phyloP scores from a whole-genome alignment of 2,888 invertebrate genomes.

The Poecilobothrus nobilitatus region DNA sequence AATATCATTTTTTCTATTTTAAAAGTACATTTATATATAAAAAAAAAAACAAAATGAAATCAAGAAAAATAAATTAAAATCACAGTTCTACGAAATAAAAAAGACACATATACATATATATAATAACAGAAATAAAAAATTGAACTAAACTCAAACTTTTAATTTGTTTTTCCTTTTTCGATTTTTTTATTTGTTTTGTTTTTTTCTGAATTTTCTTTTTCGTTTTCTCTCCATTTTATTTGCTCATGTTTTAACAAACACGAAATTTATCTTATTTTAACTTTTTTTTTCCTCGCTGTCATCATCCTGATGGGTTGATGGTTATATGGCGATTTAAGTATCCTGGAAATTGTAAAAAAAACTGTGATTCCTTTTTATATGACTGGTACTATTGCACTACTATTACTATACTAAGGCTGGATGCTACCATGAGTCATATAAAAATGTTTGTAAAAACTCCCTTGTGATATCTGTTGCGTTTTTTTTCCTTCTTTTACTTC shows the following conservation, averaged over 20 bases:
- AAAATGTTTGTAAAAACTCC: not conserved
- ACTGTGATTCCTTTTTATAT: not conserved
- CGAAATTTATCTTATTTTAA: not conserved
- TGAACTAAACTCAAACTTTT: no score
- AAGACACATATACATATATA: not conserved
- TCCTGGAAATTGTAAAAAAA: not conserved
- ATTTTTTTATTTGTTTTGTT: not conserved
- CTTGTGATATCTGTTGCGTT: not conserved
- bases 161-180: not conserved
- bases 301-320: conserved; percentile 3
- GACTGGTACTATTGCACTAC: not conserved
- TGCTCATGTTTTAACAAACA: not conserved
- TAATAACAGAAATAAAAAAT: no score
- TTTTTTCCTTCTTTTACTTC: not conserved
- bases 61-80: not conserved
- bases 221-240: not conserved
- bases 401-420: not conserved
- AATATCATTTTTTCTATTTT: no score
- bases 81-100: not conserved
- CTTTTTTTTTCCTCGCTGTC: not conserved
- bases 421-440: no score
- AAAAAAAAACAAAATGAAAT: not conserved
- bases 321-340: not conserved
- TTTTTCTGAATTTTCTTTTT: not conserved
- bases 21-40: no score